Conservation (phyloP, 2,888 invertebrate genomes). For the Drosophila stalkeri region DNA sequence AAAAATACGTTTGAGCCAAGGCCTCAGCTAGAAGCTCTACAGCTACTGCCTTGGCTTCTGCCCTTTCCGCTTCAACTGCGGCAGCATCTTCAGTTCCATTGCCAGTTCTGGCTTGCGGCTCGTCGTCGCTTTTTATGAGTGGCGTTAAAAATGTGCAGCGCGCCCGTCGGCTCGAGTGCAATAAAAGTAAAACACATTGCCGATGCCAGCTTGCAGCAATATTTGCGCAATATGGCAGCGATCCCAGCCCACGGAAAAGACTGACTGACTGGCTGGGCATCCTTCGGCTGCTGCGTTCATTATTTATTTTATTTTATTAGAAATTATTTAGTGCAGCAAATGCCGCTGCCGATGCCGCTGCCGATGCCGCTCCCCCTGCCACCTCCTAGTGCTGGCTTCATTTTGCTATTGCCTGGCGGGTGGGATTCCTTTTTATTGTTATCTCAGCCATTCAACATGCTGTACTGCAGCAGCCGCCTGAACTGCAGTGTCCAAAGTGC, state of each 20-base stretch:
- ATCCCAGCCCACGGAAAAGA: neutral
- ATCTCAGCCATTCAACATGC: slow-evolving; percentile 71
- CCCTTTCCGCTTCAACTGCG: neutral
- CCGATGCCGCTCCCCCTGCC: slow-evolving; percentile 19
- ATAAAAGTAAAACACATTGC: slow-evolving; percentile 81
- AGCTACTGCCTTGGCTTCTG: neutral
- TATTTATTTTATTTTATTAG: slow-evolving; percentile 81
- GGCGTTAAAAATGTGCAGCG: slow-evolving; percentile 78
- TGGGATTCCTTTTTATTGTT: slow-evolving; percentile 75
- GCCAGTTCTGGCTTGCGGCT: slow-evolving; percentile 45
- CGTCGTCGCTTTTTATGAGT: slow-evolving; percentile 78
- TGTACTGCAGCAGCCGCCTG: slow-evolving; percentile 10
- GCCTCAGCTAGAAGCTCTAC: slow-evolving; percentile 8
- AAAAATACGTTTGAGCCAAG: slow-evolving; percentile 65
- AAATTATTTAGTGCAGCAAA: slow-evolving; percentile 76
- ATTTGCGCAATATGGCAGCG: slow-evolving; percentile 59
- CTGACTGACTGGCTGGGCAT: slow-evolving; percentile 30
- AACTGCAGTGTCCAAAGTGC: slow-evolving; percentile 53
- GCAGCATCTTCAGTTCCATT: slow-evolving; percentile 11
- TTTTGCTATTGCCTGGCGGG: slow-evolving; percentile 38
- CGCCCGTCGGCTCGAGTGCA: slow-evolving; percentile 73
- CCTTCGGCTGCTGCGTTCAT: slow-evolving; percentile 69
- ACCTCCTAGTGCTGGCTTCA: slow-evolving; percentile 21
- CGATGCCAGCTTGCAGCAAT: slow-evolving; percentile 75
- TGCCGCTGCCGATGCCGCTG: slow-evolving; percentile 35